phyloP scores from a whole-genome alignment of 2,797 vertebrate genomes.

The Ataeniobius toweri region DNA sequence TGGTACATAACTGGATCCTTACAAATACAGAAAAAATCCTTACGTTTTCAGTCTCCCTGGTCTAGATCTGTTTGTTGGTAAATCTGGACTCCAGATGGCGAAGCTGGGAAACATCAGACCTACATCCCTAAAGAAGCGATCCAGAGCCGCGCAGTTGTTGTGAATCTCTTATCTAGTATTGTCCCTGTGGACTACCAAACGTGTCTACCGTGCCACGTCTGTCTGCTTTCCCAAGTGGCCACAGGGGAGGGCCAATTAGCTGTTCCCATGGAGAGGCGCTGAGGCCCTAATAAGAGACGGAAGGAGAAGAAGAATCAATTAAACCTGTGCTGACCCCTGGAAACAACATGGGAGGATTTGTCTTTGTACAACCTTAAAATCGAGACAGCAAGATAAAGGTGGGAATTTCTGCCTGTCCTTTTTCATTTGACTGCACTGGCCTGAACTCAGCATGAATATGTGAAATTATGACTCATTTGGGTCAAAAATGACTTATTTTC shows the following conservation, averaged over 20 bases:
- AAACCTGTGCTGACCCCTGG: conserved; percentile 90
- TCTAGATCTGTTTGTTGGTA: conserved; percentile 43
- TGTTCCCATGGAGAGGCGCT: conserved; percentile 91
- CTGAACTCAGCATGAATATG: conserved; percentile 1
- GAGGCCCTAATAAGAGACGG: conserved; percentile 90
- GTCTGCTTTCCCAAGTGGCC: conserved; percentile 90
- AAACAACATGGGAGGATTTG: conserved; percentile 73
- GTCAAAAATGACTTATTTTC: not conserved
- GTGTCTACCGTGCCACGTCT: conserved; percentile 71
- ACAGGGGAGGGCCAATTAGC: conserved; percentile 92
- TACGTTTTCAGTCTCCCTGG: conserved; percentile 27
- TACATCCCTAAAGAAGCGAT: conserved; percentile 51
- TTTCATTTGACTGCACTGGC: conserved; percentile 5
- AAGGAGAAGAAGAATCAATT: conserved; percentile 93
- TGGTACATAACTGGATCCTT: conserved; percentile 7
- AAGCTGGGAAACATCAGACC: conserved; percentile 56
- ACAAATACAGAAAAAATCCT: conserved; percentile 17
- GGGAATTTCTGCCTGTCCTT: conserved; percentile 9
- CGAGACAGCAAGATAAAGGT: conserved; percentile 4
- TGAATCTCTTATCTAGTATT: conserved; percentile 54
- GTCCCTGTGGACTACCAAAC: conserved; percentile 66
- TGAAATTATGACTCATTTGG: not conserved
- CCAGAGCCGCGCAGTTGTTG: conserved; percentile 19
- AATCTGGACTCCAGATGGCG: conserved; percentile 72
- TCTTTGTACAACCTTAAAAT: conserved; percentile 23